Evolutionary conservation across 2,113 vertebrate species (phyloP), one percentile per base, ranked within the genome.

Genomic region (Apistogramma diplotaenia): DNA sequence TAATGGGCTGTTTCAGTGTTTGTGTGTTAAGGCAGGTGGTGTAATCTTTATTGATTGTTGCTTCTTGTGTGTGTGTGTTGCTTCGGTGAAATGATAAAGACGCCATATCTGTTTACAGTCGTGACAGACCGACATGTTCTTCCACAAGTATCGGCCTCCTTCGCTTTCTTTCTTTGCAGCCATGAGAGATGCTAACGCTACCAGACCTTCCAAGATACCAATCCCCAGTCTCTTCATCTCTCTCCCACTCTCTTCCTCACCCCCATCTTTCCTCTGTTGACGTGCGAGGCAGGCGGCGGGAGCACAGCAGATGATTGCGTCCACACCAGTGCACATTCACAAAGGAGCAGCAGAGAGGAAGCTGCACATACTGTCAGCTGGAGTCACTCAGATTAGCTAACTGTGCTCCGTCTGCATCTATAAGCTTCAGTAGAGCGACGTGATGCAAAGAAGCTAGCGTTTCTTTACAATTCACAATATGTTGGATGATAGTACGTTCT

Each of bases 311-410:
- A 91, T 85, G 90, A 92, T 90, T 90, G 82, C 87, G 37, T 92
- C 82, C 93, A 91, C 92, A 85, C 90, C 93, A 87, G 46, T 92
- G 93, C 89, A 94, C 93, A 93, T 89, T 84, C 74, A 94, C 94
- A 93, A 94, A 93, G 85, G 56, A 85, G 73, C 82, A 72, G 75
- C 81, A 77, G 85, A 78, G 81, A 75, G 85, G 72, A 79, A 84
- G 87, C 72, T 62, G 60, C 65, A n/a, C 80, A 58, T 72, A n/a
- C 86, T 70, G 83, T 85, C 89, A 85, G 75, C 55, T 77, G 4
- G 29, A 87, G 74, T 79, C 83, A 61, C 21, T 79, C 18, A 46
- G 61, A 18, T 53, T 76, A 71, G 55, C 70, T 73, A 78, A 78
- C 83, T 37, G 65, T 31, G 59, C 25, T 81, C 43, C 2, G 61